Evolutionary conservation across 2,888 invertebrate genomes (phyloP).

Genomic region (Tillus elongatus): DNA sequence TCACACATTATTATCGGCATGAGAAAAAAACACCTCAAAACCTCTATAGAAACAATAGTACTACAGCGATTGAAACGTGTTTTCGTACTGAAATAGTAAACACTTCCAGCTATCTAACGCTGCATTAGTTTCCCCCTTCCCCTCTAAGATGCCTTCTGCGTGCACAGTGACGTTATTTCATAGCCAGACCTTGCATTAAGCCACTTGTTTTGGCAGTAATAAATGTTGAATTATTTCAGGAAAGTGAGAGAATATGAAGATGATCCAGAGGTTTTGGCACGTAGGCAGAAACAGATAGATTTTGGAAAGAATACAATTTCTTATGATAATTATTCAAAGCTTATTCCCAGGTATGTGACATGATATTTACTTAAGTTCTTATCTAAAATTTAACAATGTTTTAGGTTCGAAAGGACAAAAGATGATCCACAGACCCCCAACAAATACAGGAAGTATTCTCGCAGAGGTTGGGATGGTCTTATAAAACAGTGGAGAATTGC

Average conservation of each 20-base stretch:
- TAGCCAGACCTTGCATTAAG: no score
- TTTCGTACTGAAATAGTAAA: no score
- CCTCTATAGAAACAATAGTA: no score
- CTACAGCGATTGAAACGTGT: no score
- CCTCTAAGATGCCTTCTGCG: no score
- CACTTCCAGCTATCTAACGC: no score
- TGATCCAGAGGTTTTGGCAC: constrained; percentile 58
- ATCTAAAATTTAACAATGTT: constrained; percentile 4
- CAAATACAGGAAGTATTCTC: constrained; percentile 76
- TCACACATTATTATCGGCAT: no score
- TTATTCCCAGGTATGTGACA: constrained; percentile 65
- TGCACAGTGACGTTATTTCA: no score
- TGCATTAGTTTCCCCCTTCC: no score
- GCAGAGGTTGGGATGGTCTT: constrained; percentile 87
- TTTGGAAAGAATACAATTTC: constrained; percentile 90
- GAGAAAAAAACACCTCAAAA: no score
- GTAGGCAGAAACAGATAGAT: constrained; percentile 89
- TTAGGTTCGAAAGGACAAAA: constrained; percentile 51
- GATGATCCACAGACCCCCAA: constrained; percentile 86
- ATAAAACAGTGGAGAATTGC: constrained; percentile 79
- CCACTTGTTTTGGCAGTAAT: constrained; percentile 9
- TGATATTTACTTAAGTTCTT: no score
- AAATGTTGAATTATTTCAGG: not conserved
- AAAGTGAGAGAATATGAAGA: constrained; percentile 47
- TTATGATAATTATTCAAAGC: constrained; percentile 64